These are phyloP conservation scores for Cheiracanthium punctorium DNA, from an alignment of 2,888 invertebrate species.

Conservation along the genomic window DNA sequence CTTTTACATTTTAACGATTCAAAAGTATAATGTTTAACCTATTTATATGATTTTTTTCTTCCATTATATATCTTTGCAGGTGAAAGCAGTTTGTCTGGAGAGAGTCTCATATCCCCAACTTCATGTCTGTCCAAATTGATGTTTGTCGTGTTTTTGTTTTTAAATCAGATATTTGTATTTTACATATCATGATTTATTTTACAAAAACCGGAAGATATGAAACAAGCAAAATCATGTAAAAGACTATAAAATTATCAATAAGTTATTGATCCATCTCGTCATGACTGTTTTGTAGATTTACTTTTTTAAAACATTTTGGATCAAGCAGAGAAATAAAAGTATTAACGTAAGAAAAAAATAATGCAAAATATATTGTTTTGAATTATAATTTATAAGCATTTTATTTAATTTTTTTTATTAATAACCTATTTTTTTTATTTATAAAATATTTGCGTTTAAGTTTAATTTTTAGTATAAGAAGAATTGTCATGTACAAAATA, in stretches of 20 bases:
- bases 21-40: too few relatives aligned
- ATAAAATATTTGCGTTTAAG: too few relatives aligned
- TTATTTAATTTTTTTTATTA: too few relatives aligned
- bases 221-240: not conserved
- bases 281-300: slow-evolving; percentile 48
- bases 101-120: slow-evolving; percentile 15
- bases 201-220: not conserved
- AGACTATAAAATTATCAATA: not conserved
- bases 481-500: too few relatives aligned
- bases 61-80: slow-evolving; percentile 16
- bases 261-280: not conserved
- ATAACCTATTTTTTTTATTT: too few relatives aligned
- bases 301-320: slow-evolving; percentile 36
- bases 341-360: too few relatives aligned
- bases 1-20: too few relatives aligned
- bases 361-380: too few relatives aligned
- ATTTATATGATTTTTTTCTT: not conserved
- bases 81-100: slow-evolving; percentile 20
- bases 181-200: slow-evolving; percentile 58
- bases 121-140: slow-evolving; percentile 40
- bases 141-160: slow-evolving; percentile 27
- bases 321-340: slow-evolving; percentile 28
- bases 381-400: too few relatives aligned
- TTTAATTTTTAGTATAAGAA: too few relatives aligned
- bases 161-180: slow-evolving; percentile 40